Evolutionary conservation across 2,888 invertebrate genomes (phyloP).

Genomic region (Odiellus spinosus): DNA sequence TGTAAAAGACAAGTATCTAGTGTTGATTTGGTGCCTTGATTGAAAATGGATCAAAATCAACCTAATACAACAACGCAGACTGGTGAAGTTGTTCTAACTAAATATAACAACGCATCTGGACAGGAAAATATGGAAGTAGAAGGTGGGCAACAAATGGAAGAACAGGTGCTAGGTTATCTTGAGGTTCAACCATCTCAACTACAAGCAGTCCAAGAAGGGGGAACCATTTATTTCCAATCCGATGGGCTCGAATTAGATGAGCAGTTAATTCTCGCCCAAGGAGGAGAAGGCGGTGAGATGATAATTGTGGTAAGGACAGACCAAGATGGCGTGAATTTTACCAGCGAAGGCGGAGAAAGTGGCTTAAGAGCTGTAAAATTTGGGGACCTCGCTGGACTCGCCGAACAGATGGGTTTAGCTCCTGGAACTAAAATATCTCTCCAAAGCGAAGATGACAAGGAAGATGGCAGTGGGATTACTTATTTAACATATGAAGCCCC

Average conservation of each 20-base stretch:
- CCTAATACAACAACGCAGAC: not conserved
- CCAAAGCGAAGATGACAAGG: no score
- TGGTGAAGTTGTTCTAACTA: not conserved
- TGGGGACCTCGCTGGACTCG: no score
- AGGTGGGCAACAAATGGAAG: not conserved
- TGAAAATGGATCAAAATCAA: not conserved
- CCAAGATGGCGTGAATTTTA: conserved; percentile 1
- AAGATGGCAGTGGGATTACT: no score
- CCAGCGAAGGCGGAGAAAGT: no score
- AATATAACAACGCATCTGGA: not conserved
- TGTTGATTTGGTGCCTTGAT: no score
- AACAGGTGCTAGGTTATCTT: conserved; percentile 4
- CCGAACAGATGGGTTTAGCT: no score
- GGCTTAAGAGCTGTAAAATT: no score
- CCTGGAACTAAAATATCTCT: no score
- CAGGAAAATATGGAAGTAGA: no score
- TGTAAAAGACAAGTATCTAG: no score
- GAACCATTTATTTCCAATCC: conserved; percentile 3
- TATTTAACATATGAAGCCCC: no score
- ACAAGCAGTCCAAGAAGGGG: not conserved
- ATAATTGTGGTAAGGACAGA: conserved; percentile 3
- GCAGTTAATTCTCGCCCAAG: conserved; percentile 5
- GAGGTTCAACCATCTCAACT: conserved; percentile 1
- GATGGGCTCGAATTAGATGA: conserved; percentile 4
- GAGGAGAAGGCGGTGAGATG: conserved; percentile 2